Evolutionary conservation across 1,140 invertebrate species (phyloP).

Genomic region (Nephotettix cincticeps): DNA sequence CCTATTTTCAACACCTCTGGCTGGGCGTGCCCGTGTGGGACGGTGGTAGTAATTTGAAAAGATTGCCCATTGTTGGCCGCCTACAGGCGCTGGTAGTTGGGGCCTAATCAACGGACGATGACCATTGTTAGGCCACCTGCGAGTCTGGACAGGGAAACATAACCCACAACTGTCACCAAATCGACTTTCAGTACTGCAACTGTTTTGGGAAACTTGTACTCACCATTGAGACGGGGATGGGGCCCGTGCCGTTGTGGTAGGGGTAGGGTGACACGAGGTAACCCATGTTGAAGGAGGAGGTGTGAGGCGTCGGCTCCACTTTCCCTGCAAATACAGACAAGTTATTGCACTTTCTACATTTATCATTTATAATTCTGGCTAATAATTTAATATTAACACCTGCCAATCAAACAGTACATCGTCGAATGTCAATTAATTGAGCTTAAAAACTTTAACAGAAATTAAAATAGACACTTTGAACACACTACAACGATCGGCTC

Average conservation of each 20-base stretch:
- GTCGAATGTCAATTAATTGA: too few species aligned
- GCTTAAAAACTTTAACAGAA: too few species aligned
- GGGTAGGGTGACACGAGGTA: slow-evolving; percentile 85
- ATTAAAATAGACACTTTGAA: too few species aligned
- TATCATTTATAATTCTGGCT: too few species aligned
- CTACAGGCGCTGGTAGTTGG: slow-evolving; percentile 21
- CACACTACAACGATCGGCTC: too few species aligned
- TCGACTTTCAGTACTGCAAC: too few species aligned
- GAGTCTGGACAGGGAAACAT: background rate
- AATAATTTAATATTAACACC: too few species aligned
- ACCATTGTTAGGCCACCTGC: slow-evolving; percentile 21
- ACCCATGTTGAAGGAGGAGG: slow-evolving; percentile 85
- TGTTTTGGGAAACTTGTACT: too few species aligned
- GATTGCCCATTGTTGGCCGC: slow-evolving; percentile 28
- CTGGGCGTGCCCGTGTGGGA: slow-evolving; percentile 18
- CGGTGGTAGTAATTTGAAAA: slow-evolving; percentile 24
- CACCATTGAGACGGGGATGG: slow-evolving; percentile 85
- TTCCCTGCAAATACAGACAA: slow-evolving; percentile 65
- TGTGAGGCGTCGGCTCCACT: slow-evolving; percentile 79
- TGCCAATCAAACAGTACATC: too few species aligned
- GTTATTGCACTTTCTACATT: too few species aligned
- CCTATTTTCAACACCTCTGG: slow-evolving; percentile 24
- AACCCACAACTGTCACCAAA: too few species aligned
- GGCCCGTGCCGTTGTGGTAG: slow-evolving; percentile 82
- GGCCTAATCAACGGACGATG: slow-evolving; percentile 18